Percentiles rank a stretch among this genome's conserved stretches.
Evolutionary conservation across 2,113 vertebrate species (phyloP).

Genomic region (Silurus glanis): DNA sequence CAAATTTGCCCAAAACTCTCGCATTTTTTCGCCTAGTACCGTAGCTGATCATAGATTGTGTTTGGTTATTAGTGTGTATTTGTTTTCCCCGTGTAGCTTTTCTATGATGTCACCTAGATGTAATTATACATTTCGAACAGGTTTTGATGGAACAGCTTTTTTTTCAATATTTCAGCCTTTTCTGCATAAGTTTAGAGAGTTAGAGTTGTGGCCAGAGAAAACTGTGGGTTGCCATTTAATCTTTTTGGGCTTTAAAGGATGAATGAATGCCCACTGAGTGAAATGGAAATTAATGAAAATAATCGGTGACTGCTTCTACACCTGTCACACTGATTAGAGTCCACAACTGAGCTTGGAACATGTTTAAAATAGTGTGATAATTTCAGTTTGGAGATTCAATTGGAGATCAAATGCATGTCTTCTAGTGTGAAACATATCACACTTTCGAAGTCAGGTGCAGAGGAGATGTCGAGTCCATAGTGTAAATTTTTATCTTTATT

Average conservation of each 20-base stretch:
- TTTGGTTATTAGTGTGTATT: background rate
- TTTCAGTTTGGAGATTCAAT: constrained; percentile 10
- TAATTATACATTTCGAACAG: background rate
- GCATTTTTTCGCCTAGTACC: background rate
- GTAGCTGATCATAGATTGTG: background rate
- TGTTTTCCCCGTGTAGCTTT: background rate
- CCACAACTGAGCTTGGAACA: constrained; percentile 24
- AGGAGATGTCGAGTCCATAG: background rate
- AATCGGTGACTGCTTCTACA: background rate
- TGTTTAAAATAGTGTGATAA: constrained; percentile 16
- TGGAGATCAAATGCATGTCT: constrained; percentile 15
- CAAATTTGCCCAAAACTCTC: background rate
- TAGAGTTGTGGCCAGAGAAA: background rate
- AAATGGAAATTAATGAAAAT: constrained; percentile 11
- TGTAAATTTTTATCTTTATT: background rate
- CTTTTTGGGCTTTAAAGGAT: background rate
- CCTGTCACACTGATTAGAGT: constrained; percentile 22
- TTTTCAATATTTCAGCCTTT: background rate
- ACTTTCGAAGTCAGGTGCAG: background rate
- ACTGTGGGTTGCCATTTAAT: constrained; percentile 8
- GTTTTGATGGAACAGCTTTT: background rate
- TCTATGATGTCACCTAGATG: background rate
- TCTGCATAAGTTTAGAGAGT: background rate
- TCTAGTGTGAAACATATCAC: background rate
- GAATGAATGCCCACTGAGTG: constrained; percentile 7